A percentile compares a stretch with the other conserved stretches of the same genome.
Conservation (phyloP, 2,113 vertebrate genomes). For the Girardinichthys multiradiatus region DNA sequence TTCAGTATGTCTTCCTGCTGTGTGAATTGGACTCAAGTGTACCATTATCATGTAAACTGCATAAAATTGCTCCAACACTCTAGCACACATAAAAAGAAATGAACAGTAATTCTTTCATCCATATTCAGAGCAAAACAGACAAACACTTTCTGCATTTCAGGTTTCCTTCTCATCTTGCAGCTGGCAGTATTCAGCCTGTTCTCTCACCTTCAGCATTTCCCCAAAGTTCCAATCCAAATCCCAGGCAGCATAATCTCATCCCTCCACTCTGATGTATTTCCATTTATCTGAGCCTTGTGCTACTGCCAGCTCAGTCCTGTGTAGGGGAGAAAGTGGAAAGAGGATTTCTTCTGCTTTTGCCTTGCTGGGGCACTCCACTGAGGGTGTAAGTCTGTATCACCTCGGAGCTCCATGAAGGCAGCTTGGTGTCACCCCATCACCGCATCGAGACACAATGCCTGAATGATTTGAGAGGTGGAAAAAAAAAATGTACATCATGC, state of each 20-base stretch:
- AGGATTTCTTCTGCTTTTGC: conserved; percentile 72
- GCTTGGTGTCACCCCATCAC: conserved; percentile 61
- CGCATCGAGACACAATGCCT: conserved; percentile 50
- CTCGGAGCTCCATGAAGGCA: conserved; percentile 43
- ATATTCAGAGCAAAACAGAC: not conserved
- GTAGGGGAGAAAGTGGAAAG: conserved; percentile 66
- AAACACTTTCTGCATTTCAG: not conserved
- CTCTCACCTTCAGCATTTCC: conserved; percentile 73
- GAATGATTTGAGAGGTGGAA: conserved; percentile 35
- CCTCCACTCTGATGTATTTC: conserved; percentile 75
- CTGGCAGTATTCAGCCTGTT: conserved; percentile 43
- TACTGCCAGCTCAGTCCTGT: conserved; percentile 71
- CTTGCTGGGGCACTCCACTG: conserved; percentile 65
- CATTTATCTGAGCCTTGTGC: conserved; percentile 74
- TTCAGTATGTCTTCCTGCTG: not conserved
- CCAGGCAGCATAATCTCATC: conserved; percentile 75
- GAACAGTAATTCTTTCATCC: not conserved
- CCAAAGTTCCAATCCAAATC: conserved; percentile 74
- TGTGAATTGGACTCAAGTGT: not conserved
- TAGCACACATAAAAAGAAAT: not conserved
- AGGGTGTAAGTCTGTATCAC: conserved; percentile 67
- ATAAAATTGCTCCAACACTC: not conserved
- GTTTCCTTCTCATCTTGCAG: conserved; percentile 47
- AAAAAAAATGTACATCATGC: conserved; percentile 24
- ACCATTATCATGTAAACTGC: conserved; percentile 9